These are phyloP conservation scores for Belonocnema kinseyi DNA, from an alignment of 1,140 invertebrate species.

Conservation along the genomic window DNA sequence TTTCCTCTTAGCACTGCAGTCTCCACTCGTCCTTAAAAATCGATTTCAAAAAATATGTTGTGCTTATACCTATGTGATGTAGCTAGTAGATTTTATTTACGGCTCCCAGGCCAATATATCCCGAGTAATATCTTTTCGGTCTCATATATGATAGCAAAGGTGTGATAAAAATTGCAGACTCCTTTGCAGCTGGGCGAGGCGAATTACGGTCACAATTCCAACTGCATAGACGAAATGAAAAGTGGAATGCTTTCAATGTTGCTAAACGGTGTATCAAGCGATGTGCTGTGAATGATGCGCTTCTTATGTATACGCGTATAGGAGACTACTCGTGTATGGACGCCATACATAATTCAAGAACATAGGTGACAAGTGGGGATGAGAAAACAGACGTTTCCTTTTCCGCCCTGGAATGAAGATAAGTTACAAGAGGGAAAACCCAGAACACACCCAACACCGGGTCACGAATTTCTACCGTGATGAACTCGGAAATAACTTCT, in stretches of 20 bases:
- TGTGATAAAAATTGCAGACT: constrained; percentile 27
- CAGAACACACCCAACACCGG: constrained; percentile 38
- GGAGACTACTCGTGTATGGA: constrained; percentile 10
- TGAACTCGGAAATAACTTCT: constrained; percentile 24
- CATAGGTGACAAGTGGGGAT: constrained; percentile 54
- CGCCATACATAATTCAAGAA: constrained; percentile 60
- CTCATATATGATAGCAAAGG: constrained; percentile 22
- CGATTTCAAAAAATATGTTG: background rate
- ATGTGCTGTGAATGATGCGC: constrained; percentile 5
- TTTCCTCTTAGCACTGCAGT: background rate
- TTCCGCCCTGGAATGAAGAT: constrained; percentile 58
- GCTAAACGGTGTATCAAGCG: background rate
- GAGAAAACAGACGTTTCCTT: constrained; percentile 61
- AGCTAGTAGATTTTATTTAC: constrained; percentile 21
- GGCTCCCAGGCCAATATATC: background rate
- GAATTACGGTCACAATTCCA: constrained; percentile 23
- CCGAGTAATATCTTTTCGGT: constrained; percentile 13
- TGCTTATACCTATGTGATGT: background rate
- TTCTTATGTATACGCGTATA: constrained; percentile 10
- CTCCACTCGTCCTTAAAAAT: background rate
- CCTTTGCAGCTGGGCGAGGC: constrained; percentile 2
- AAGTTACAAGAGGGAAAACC: constrained; percentile 52
- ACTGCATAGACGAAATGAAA: constrained; percentile 10
- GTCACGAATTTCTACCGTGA: constrained; percentile 14
- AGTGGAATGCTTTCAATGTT: constrained; percentile 22